A percentile compares a stretch with the other conserved stretches of the same genome.
Evolutionary conservation across 2,888 invertebrate genomes (phyloP).

Genomic region (Salpingus planirostris): DNA sequence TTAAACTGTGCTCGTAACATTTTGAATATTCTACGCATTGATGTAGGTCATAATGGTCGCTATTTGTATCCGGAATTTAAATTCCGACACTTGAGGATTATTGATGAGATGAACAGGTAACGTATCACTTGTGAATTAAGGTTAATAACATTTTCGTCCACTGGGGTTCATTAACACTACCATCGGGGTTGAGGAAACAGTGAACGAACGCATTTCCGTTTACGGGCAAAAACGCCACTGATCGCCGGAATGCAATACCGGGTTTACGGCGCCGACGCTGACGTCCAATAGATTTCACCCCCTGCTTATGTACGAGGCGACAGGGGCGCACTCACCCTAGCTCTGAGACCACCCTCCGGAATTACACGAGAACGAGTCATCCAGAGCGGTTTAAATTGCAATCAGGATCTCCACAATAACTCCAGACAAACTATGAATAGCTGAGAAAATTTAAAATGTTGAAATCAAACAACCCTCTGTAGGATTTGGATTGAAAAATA

Average conservation of each 20-base stretch:
- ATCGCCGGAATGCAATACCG: constrained; percentile 12
- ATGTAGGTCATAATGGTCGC: constrained; percentile 31
- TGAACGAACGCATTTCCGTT: constrained; percentile 11
- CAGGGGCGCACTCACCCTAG: constrained; percentile 3
- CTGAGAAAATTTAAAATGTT: too few species aligned
- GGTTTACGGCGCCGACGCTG: constrained; percentile 21
- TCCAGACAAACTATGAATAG: constrained; percentile 1
- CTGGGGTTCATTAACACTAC: too few species aligned
- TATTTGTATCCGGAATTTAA: constrained; percentile 5
- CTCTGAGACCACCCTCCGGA: background rate
- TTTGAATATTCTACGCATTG: constrained; percentile 23
- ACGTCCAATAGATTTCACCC: constrained; percentile 12
- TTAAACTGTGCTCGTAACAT: constrained; percentile 17
- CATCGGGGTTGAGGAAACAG: constrained; percentile 3
- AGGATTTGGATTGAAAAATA: too few species aligned
- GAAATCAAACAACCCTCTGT: too few species aligned
- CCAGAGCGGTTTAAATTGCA: background rate
- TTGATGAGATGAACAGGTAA: background rate
- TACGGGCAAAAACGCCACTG: constrained; percentile 11
- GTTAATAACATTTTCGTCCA: too few species aligned
- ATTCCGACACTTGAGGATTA: constrained; percentile 3
- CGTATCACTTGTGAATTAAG: too few species aligned
- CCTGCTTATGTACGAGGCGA: too few species aligned
- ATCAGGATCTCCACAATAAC: background rate
- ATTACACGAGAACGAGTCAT: background rate